Percentiles rank a stretch among this genome's conserved stretches.
These are phyloP conservation scores for Erebia aethiops DNA, from an alignment of 2,888 invertebrate species.

Conservation along the genomic window DNA sequence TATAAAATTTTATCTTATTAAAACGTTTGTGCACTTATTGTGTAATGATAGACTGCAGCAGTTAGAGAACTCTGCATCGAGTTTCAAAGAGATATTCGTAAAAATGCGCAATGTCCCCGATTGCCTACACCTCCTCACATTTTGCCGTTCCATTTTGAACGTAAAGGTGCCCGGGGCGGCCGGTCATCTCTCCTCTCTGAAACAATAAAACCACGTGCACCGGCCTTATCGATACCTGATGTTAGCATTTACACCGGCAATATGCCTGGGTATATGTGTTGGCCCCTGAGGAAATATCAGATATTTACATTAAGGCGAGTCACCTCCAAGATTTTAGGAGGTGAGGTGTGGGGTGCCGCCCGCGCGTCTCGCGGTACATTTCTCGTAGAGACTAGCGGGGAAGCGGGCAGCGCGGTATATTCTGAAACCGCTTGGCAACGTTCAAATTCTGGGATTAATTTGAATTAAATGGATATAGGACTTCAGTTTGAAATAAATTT, in stretches of 20 bases:
- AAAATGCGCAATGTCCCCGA: slow-evolving; percentile 24
- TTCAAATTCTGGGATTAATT: no score
- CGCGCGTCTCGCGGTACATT: no score
- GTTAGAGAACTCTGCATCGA: slow-evolving; percentile 8
- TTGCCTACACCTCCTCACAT: slow-evolving; percentile 34
- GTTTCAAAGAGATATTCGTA: slow-evolving; percentile 20
- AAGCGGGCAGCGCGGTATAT: no score
- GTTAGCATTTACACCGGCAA: slow-evolving; percentile 29
- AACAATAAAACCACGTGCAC: slow-evolving; percentile 40
- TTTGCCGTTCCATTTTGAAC: slow-evolving; percentile 25
- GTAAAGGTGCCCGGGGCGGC: slow-evolving; percentile 35
- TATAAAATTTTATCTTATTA: background rate
- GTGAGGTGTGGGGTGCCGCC: no score
- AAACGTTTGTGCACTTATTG: no score
- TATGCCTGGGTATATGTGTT: slow-evolving; percentile 5
- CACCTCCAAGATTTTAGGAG: no score
- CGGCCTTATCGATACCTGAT: slow-evolving; percentile 38
- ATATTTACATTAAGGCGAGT: slow-evolving; percentile 3
- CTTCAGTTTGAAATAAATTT: no score
- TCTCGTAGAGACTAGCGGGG: no score
- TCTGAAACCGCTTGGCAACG: no score
- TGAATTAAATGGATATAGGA: no score
- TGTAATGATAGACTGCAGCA: background rate
- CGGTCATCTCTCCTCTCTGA: slow-evolving; percentile 23
- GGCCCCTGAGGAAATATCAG: slow-evolving; percentile 13